A percentile compares a stretch with the other conserved stretches of the same genome.
These are phyloP conservation scores for Drosophila willistoni DNA, from an alignment of 1,140 invertebrate species.

Conservation along the genomic window DNA sequence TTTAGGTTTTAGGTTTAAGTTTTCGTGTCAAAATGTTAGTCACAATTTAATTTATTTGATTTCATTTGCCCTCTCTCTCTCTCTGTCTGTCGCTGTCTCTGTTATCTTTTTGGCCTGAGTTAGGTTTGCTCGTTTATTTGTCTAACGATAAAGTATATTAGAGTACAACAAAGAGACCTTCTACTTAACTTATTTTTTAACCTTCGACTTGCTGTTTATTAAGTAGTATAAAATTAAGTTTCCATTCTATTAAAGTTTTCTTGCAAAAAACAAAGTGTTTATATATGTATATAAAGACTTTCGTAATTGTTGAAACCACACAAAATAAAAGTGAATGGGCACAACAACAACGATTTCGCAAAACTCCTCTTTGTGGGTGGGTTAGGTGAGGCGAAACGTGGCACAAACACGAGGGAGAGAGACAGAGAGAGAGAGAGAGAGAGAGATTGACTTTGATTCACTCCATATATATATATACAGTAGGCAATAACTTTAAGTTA, in stretches of 20 bases:
- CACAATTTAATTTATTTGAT: constrained; percentile 18
- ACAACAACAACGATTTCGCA: constrained; percentile 48
- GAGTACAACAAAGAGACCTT: constrained; percentile 2
- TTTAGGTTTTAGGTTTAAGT: constrained; percentile 12
- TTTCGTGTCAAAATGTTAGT: constrained; percentile 31
- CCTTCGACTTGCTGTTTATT: constrained; percentile 18
- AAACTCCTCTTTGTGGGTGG: constrained; percentile 43
- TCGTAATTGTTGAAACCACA: constrained; percentile 63
- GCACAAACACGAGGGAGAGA: background rate
- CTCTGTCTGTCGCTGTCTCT: background rate
- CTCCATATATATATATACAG: background rate
- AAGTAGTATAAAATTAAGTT: constrained; percentile 29
- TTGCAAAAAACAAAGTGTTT: constrained; percentile 29
- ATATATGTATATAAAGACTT: constrained; percentile 29
- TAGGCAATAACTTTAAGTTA: background rate
- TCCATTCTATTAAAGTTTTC: constrained; percentile 67
- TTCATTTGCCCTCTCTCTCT: constrained; percentile 12
- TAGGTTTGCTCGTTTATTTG: constrained; percentile 1
- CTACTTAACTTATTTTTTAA: background rate
- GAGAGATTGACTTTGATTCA: background rate
- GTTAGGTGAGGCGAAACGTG: constrained; percentile 6
- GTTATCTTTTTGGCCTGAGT: constrained; percentile 28
- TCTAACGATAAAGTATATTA: constrained; percentile 9
- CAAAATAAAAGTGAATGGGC: constrained; percentile 62
- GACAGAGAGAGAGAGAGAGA: no score